These are phyloP conservation scores for Chaenogobius annularis DNA, from an alignment of 2,113 vertebrate species.

Conservation along the genomic window DNA sequence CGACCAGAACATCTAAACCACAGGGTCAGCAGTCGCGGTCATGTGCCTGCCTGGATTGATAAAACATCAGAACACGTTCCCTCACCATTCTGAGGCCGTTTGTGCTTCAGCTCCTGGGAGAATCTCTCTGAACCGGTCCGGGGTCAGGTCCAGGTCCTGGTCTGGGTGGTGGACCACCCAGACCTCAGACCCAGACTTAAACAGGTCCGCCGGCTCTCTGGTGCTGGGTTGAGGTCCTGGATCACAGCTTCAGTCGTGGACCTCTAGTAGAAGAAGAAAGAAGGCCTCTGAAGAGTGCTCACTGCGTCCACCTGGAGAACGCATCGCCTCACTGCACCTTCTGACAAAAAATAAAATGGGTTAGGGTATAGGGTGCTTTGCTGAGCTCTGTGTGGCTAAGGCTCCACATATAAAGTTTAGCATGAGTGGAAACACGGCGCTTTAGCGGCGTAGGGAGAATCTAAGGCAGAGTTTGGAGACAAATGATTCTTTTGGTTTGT, in stretches of 20 bases:
- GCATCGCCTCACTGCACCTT: constrained; percentile 68
- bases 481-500: no score
- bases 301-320: constrained; percentile 81
- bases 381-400: no score
- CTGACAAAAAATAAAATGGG: no score
- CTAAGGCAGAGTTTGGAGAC: no score
- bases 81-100: neutral
- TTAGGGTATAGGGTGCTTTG: no score
- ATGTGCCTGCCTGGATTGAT: no score
- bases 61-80: neutral
- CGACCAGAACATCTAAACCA: no score
- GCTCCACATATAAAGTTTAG: no score
- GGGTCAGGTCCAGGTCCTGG: neutral
- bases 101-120: neutral
- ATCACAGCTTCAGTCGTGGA: constrained; percentile 81
- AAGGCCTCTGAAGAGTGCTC: constrained; percentile 72
- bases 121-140: neutral
- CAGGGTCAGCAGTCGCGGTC: no score
- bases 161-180: constrained; percentile 79
- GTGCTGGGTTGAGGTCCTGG: constrained; percentile 43
- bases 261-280: constrained; percentile 71
- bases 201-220: constrained; percentile 71
- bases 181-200: constrained; percentile 70
- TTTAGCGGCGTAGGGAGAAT: no score
- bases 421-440: no score